phyloP scores from a whole-genome alignment of 2,797 vertebrate species.

The Rhinoraja longicauda region DNA sequence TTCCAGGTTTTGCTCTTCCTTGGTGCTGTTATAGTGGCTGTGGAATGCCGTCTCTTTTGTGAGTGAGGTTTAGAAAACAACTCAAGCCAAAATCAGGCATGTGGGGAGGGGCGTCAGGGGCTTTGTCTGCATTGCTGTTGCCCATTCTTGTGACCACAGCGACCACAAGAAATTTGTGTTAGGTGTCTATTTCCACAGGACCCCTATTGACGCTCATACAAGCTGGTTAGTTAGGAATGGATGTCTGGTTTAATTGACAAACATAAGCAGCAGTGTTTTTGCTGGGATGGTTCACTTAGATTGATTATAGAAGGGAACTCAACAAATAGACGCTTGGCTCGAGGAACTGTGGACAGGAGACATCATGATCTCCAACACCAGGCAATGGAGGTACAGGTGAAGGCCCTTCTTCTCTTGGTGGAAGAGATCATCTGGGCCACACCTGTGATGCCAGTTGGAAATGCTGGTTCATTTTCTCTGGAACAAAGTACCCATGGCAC shows the following conservation, averaged over 20 bases:
- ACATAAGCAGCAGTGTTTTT: not conserved
- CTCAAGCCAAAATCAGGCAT: not conserved
- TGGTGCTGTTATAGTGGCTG: not conserved
- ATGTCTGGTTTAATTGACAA: not conserved
- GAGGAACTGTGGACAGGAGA: not conserved
- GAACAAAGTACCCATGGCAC: not conserved
- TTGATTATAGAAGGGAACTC: not conserved
- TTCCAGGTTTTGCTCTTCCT: not conserved
- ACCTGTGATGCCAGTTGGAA: not conserved
- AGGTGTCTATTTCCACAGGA: not conserved
- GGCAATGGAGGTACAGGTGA: too few relatives aligned
- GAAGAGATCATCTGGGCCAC: not conserved
- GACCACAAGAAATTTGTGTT: not conserved
- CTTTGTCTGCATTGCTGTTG: too few relatives aligned
- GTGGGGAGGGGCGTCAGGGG: not conserved
- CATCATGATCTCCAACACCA: not conserved
- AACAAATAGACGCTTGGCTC: not conserved
- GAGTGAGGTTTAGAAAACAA: not conserved
- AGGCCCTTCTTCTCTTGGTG: not conserved
- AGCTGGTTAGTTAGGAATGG: too few relatives aligned
- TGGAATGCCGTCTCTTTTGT: not conserved
- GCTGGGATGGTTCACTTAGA: not conserved
- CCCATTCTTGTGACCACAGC: not conserved
- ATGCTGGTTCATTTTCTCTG: not conserved
- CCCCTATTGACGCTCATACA: not conserved